phyloP scores from a whole-genome alignment of 2,888 invertebrate species.

The Trachelus troglodyta region DNA sequence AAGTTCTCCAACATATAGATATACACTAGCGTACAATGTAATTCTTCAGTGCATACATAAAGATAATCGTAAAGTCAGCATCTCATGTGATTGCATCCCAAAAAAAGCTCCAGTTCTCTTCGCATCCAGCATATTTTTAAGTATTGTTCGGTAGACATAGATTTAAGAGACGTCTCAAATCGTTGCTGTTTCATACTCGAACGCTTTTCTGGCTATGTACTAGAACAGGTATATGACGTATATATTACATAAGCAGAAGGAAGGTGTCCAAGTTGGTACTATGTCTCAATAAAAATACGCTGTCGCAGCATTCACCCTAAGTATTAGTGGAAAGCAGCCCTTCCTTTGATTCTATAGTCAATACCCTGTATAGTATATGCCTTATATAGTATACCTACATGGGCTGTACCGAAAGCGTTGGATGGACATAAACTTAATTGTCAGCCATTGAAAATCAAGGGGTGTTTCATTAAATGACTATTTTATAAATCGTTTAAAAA shows the following conservation, averaged over 20 bases:
- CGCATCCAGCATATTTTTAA: too few relatives aligned
- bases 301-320: background rate
- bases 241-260: background rate
- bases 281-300: background rate
- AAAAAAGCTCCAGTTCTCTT: too few relatives aligned
- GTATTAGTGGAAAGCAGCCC: background rate
- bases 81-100: too few relatives aligned
- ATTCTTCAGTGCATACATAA: too few relatives aligned
- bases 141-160: too few relatives aligned
- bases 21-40: too few relatives aligned
- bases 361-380: background rate
- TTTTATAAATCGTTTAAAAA: background rate
- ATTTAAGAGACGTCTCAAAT: background rate
- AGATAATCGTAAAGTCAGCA: too few relatives aligned
- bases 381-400: background rate
- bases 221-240: background rate
- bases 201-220: background rate
- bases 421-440: background rate
- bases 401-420: background rate
- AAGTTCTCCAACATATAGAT: too few relatives aligned
- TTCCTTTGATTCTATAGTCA: background rate
- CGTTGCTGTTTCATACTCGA: background rate
- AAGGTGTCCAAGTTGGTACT: background rate
- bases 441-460: background rate
- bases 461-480: background rate